Conservation (phyloP, 2,797 vertebrate genomes). For the Graptemys geographica region DNA sequence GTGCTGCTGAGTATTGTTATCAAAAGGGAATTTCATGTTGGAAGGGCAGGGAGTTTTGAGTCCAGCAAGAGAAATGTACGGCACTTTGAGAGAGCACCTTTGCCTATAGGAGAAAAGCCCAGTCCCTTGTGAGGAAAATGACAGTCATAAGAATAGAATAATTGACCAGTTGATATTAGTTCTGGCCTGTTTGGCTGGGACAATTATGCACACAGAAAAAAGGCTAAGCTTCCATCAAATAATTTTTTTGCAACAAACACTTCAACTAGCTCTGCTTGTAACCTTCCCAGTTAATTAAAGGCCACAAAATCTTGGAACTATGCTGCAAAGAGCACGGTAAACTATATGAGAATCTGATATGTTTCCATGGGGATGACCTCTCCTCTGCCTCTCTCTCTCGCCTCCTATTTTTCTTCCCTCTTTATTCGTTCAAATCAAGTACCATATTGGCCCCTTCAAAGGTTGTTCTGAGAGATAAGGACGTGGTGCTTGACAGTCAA, state of each 20-base stretch:
- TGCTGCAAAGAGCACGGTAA: neutral
- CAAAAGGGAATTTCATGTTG: neutral
- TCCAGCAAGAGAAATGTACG: neutral
- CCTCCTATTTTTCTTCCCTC: neutral
- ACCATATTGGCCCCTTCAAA: neutral
- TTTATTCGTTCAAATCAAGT: slow-evolving; percentile 1
- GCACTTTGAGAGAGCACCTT: neutral
- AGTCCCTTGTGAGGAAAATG: neutral
- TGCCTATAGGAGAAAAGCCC: neutral
- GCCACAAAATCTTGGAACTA: neutral
- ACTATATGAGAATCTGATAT: neutral
- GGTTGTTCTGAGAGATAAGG: neutral
- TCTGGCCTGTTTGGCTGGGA: neutral
- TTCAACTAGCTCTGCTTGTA: neutral
- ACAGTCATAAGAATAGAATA: neutral
- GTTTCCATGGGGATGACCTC: neutral
- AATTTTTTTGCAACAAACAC: neutral
- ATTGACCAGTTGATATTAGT: neutral
- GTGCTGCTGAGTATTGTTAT: neutral
- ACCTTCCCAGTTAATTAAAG: neutral
- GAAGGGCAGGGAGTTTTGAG: neutral
- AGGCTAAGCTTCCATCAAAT: neutral
- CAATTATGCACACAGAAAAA: neutral
- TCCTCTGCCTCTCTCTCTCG: neutral
- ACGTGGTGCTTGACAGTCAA: neutral